A percentile compares a stretch with the other conserved stretches of the same genome.
phyloP scores from a whole-genome alignment of 2,888 invertebrate genomes.

The Coenonympha glycerion region DNA sequence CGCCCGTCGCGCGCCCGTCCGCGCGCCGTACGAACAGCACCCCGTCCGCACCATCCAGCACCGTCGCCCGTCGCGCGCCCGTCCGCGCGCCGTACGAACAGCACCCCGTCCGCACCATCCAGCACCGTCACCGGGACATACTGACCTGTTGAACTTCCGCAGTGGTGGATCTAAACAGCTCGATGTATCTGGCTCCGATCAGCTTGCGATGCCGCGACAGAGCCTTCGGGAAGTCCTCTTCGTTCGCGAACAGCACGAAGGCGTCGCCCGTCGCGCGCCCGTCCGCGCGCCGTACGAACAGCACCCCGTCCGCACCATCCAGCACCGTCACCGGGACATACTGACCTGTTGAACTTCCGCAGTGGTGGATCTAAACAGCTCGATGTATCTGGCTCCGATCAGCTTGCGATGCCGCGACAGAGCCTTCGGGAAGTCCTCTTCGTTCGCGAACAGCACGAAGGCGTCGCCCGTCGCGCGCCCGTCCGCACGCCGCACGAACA shows the following conservation, averaged over 20 bases:
- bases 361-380: constrained; percentile 97
- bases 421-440: constrained; percentile 93
- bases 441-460: constrained; percentile 95
- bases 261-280: constrained; percentile 98
- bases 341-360: constrained; percentile 99
- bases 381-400: constrained; percentile 98
- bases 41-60: constrained; percentile 93
- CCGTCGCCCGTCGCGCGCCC: constrained; percentile 98
- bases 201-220: constrained; percentile 94
- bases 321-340: too few relatives aligned
- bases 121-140: too few relatives aligned
- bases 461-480: constrained; percentile 98
- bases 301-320: constrained; percentile 94
- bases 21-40: constrained; percentile 96
- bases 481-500: constrained; percentile 96
- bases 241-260: constrained; percentile 95
- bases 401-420: constrained; percentile 94
- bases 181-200: constrained; percentile 98
- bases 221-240: constrained; percentile 93
- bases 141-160: constrained; percentile 99
- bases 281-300: constrained; percentile 96
- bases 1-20: constrained; percentile 97
- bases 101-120: constrained; percentile 94
- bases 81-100: constrained; percentile 96
- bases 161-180: constrained; percentile 97